phyloP scores from a whole-genome alignment of 2,888 invertebrate genomes.

The Tipula confusa region DNA sequence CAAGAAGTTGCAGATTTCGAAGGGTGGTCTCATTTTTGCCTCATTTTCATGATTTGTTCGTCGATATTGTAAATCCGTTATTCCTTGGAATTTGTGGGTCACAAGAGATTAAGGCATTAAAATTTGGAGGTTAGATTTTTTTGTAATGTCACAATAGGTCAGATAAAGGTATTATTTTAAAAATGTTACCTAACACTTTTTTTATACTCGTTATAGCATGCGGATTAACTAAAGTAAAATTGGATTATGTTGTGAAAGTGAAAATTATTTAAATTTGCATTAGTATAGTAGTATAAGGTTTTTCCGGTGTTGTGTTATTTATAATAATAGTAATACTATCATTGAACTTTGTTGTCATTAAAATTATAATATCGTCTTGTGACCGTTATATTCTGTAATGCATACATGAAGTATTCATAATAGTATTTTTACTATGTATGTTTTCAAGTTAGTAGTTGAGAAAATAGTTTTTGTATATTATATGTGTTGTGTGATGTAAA shows the following conservation, averaged over 20 bases:
- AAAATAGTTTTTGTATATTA: neutral
- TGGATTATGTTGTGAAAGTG: neutral
- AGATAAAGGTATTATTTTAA: no score
- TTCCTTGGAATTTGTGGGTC: no score
- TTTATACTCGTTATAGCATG: no score
- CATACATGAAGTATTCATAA: neutral
- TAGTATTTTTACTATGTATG: neutral
- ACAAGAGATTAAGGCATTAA: no score
- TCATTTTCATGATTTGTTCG: no score
- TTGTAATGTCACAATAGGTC: no score
- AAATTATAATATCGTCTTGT: neutral
- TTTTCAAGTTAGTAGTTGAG: no score
- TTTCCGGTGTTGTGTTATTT: neutral
- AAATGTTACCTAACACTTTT: no score
- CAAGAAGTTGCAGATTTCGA: no score
- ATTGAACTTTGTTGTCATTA: constrained; percentile 3
- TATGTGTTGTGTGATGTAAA: neutral
- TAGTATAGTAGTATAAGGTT: neutral
- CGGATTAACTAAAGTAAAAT: neutral
- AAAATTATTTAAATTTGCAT: neutral
- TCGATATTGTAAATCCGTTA: no score
- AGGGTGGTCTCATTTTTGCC: no score
- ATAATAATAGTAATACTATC: neutral
- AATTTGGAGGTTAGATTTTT: no score
- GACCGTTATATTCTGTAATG: neutral